phyloP scores from a whole-genome alignment of 2,797 vertebrate genomes.

The Sebastes aleutianus region DNA sequence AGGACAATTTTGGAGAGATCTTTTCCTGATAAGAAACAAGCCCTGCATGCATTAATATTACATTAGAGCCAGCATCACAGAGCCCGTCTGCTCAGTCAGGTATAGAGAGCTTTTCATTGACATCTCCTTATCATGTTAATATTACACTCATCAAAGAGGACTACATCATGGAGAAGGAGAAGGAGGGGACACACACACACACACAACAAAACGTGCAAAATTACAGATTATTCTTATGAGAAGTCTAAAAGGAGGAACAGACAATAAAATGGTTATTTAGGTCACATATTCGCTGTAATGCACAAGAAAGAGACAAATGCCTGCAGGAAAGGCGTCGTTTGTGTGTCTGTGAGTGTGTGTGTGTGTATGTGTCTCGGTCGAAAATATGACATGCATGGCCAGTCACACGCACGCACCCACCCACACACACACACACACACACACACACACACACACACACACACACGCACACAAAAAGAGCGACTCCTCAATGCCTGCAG shows the following conservation, averaged over 20 bases:
- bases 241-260: conserved; percentile 69
- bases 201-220: conserved; percentile 66
- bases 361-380: conserved; percentile 47
- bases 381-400: conserved; percentile 79
- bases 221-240: conserved; percentile 70
- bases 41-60: conserved; percentile 83
- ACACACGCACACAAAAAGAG: neutral
- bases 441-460: neutral
- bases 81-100: conserved; percentile 74
- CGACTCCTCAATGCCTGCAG: conserved; percentile 51
- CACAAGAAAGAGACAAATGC: conserved; percentile 78
- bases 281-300: conserved; percentile 75
- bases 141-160: conserved; percentile 76
- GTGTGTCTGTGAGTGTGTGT: conserved; percentile 27
- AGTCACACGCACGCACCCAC: conserved; percentile 25
- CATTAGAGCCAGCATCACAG: conserved; percentile 77
- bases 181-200: neutral
- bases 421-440: neutral
- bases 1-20: conserved; percentile 79
- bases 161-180: conserved; percentile 30
- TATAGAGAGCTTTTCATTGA: conserved; percentile 73
- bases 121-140: conserved; percentile 77
- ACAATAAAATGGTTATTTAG: conserved; percentile 79
- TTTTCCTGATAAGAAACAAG: conserved; percentile 80
- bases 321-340: conserved; percentile 74